These are phyloP conservation scores for Heliconius eleuchia DNA, from an alignment of 1,140 invertebrate genomes.

Conservation along the genomic window DNA sequence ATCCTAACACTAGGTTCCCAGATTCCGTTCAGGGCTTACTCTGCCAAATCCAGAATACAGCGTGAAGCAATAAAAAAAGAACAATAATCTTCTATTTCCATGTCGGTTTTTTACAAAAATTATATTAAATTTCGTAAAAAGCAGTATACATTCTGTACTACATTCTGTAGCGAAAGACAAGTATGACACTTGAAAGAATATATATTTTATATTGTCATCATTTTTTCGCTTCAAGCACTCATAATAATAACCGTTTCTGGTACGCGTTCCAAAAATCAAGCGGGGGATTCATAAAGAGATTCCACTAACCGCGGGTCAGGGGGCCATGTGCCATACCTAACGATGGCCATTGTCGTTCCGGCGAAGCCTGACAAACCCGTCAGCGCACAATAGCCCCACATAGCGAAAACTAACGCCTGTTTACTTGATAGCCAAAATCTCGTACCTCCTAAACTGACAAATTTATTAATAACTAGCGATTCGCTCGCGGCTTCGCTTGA, in stretches of 20 bases:
- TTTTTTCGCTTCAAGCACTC: constrained; percentile 28
- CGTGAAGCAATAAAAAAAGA: too few relatives aligned
- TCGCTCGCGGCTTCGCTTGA: too few relatives aligned
- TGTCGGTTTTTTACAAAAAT: neutral
- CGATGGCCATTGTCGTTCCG: constrained; percentile 52
- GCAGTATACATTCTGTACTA: neutral
- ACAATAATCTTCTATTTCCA: too few relatives aligned
- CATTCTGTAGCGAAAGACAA: neutral
- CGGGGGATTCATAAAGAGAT: constrained; percentile 44
- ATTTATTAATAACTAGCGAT: neutral
- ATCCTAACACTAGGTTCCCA: too few relatives aligned
- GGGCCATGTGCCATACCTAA: constrained; percentile 46
- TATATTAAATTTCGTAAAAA: neutral
- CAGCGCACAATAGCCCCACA: constrained; percentile 15
- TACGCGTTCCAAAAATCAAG: constrained; percentile 35
- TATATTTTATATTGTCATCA: constrained; percentile 20
- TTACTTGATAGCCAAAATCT: neutral
- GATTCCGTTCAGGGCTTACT: too few relatives aligned
- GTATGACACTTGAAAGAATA: neutral
- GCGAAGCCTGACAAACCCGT: constrained; percentile 43
- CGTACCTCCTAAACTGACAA: neutral
- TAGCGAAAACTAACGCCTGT: constrained; percentile 16
- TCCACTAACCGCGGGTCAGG: constrained; percentile 45
- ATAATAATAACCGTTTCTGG: constrained; percentile 29
- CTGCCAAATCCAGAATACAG: too few relatives aligned